These are phyloP conservation scores for Ardeotis arabs DNA, from an alignment of 2,113 vertebrate species.

Conservation along the genomic window DNA sequence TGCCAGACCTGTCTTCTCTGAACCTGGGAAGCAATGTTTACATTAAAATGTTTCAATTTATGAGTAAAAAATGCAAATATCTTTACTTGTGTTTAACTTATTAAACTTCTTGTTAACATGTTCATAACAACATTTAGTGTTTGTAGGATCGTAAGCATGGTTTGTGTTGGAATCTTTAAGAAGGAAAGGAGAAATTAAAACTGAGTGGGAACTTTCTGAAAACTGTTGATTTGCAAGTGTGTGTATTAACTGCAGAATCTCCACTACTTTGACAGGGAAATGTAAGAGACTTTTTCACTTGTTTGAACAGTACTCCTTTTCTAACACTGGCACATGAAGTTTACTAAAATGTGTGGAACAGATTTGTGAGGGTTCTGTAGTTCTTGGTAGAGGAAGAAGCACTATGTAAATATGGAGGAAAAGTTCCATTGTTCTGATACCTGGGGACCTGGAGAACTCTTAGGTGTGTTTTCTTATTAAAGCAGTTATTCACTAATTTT, in stretches of 20 bases:
- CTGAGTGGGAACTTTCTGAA: background rate
- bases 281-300: background rate
- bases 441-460: background rate
- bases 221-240: background rate
- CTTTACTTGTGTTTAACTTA: background rate
- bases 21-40: background rate
- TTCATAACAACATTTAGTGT: background rate
- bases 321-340: background rate
- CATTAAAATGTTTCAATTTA: background rate
- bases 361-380: background rate
- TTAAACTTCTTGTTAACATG: background rate
- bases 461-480: background rate
- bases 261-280: background rate
- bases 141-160: background rate
- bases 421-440: background rate
- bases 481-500: constrained; percentile 25
- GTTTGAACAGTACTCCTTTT: background rate
- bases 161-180: background rate
- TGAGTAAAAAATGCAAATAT: background rate
- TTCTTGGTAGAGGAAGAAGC: background rate
- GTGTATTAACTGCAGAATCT: background rate
- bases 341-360: background rate
- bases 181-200: background rate
- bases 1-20: background rate
- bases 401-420: background rate